Evolutionary conservation across 2,888 invertebrate species (phyloP).

Genomic region (Limnephilus lunatus): DNA sequence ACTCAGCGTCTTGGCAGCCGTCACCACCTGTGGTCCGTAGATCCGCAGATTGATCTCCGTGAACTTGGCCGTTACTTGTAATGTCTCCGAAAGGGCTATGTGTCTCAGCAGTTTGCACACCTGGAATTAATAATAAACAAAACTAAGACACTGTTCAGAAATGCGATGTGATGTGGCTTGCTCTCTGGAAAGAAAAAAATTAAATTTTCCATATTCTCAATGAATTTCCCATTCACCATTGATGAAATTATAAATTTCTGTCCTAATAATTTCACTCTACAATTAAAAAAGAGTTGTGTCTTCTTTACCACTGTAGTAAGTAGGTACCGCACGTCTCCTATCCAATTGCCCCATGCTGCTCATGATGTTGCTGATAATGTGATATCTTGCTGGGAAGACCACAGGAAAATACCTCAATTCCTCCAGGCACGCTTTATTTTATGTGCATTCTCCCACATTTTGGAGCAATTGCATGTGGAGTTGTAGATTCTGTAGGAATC

Average conservation of each 20-base stretch:
- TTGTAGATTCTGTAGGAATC: neutral
- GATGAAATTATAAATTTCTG: neutral
- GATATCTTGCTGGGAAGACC: neutral
- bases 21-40: constrained; percentile 96
- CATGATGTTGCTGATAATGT: too few species aligned
- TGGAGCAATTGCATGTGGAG: too few species aligned
- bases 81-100: constrained; percentile 94
- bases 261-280: too few species aligned
- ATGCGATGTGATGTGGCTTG: neutral
- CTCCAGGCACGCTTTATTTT: neutral
- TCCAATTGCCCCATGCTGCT: neutral
- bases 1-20: constrained; percentile 94
- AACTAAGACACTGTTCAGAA: neutral
- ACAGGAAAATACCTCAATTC: neutral
- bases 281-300: neutral
- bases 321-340: neutral
- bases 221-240: neutral
- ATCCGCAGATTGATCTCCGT: constrained; percentile 96
- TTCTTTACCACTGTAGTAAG: neutral
- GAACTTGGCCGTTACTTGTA: constrained; percentile 97
- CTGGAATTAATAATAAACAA: constrained; percentile 72
- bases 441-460: neutral
- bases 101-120: constrained; percentile 97
- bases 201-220: neutral
- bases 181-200: too few species aligned